A percentile compares a stretch with the other conserved stretches of the same genome.
Evolutionary conservation across 1,140 invertebrate species (phyloP).

Genomic region (Lucilia sericata): DNA sequence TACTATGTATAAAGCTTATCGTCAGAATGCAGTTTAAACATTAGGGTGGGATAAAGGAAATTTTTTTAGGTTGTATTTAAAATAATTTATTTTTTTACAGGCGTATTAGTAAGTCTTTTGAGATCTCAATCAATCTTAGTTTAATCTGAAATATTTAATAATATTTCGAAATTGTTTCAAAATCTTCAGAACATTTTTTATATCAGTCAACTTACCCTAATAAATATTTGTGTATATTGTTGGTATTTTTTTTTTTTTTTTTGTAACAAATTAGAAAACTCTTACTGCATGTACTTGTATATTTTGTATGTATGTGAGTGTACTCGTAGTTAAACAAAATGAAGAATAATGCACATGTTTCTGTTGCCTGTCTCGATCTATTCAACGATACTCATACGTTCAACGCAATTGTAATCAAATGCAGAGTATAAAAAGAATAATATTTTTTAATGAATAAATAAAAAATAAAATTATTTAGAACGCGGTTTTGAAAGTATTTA

Average conservation of each 20-base stretch:
- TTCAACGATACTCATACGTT: too few relatives aligned
- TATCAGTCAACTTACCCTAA: background rate
- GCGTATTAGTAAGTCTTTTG: too few relatives aligned
- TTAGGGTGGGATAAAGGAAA: background rate
- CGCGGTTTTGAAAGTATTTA: too few relatives aligned
- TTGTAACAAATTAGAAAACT: background rate
- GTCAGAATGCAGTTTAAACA: background rate
- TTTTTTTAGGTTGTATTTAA: too few relatives aligned
- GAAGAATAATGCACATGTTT: slow-evolving; percentile 7
- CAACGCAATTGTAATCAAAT: background rate
- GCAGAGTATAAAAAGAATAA: background rate
- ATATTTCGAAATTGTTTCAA: too few relatives aligned
- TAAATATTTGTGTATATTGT: background rate
- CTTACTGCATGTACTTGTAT: background rate
- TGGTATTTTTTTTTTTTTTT: background rate
- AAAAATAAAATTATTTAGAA: too few relatives aligned
- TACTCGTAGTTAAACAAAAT: background rate
- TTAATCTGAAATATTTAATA: too few relatives aligned
- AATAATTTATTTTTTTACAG: too few relatives aligned
- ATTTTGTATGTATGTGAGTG: background rate
- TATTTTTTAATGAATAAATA: background rate
- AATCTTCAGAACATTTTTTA: too few relatives aligned
- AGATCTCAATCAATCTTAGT: too few relatives aligned
- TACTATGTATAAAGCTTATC: background rate
- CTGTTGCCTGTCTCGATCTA: background rate